Evolutionary conservation across 2,797 vertebrate species (phyloP), one percentile per base, ranked within the genome.

Genomic region (Acomys russatus): DNA sequence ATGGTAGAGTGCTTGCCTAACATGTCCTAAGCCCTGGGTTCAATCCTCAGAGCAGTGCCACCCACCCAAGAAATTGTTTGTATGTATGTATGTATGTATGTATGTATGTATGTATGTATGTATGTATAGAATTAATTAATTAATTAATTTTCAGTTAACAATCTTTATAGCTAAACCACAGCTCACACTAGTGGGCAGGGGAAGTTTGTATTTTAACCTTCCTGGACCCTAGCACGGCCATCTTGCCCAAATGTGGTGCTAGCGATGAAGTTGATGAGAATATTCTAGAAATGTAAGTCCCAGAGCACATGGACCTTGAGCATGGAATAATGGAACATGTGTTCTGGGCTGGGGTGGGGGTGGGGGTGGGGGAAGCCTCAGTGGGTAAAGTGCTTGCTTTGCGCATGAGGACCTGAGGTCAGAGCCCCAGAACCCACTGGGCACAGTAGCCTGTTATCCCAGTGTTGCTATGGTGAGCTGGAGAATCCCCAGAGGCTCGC

Each of bases 261-360:
- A 3, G 5, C 18, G 4, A 1, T 18, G 25, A 15, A 12, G 17
- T 49, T 38, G 12, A 30, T 2, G 15, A 30, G 25, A 18, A 14
- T n/a, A 25, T 64, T 14, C n/a, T 76, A 23, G 64, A 66, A 59
- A 23, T 3, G 4, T 59, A 51, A 10, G 44, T 44, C 2, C 0
- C 35, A 18, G 9, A 64, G 51, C 51, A 10, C 7, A 0, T 1
- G 51, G 63, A 9, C 5, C 0, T 44, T 49, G 12, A 22, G 0
- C 8, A 38, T 9, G 23, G 63, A 33, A 30, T 10, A 15, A 2
- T 8, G 28, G 17, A 17, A 23, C 10, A 11, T 44, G 61, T 64
- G 6, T 64, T 38, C 54, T 80, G 78, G 54, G 49, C 76, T 44
- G 44, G 44, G 44, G 44, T 44, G 3, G 44, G 44, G 44, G 44